Evolutionary conservation across 23 tunicate species (phyloP), one percentile per base, ranked within the genome.

Genomic region (Phallusia fumigata): DNA sequence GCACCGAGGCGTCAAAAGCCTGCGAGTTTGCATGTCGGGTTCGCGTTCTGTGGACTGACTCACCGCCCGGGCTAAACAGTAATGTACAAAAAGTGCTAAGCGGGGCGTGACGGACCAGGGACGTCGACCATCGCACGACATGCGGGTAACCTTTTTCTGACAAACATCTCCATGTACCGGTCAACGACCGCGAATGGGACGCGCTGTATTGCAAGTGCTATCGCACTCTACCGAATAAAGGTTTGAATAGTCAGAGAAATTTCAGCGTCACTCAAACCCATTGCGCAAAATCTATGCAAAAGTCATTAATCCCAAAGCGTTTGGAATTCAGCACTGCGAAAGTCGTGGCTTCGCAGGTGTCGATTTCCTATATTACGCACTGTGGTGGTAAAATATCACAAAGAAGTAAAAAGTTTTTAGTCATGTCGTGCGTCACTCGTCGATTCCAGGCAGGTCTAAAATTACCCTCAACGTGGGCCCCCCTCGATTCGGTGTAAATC

Each of bases 351-450:
- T 58, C 16, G 3, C 69, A 2, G 5, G 69, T 22, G 26, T 58
- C 69, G 28, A 58, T 58, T 58, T 58, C 69, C 16, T 6, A 58
- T 16, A 40, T 40, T 58, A 24, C 69, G 69, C 28, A 58, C 26
- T 58, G 69, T 11, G 69, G 3, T 21, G 69, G 28, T 58, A 13
- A 58, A 58, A 21, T 58, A 16, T 21, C 69, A 21, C 26, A 58
- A 58, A 24, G 69, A 5, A 16, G 28, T 6, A 58, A 58, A 16
- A 21, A 3, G 16, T 24, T 22, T 58, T 58, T 58, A 16, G 13
- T 13, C 69, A 58, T 21, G 28, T 58, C 16, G 69, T 58, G 69
- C 69, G 69, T 58, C 69, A 58, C 69, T 58, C 69, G 69, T 16
- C 69, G 69, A 22, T 58, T 16, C 16, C 15, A 6, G 28, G 5